Evolutionary conservation across 2,888 invertebrate species (phyloP), one percentile per base, ranked within the genome.

Genomic region (Nomada hirtipes): DNA sequence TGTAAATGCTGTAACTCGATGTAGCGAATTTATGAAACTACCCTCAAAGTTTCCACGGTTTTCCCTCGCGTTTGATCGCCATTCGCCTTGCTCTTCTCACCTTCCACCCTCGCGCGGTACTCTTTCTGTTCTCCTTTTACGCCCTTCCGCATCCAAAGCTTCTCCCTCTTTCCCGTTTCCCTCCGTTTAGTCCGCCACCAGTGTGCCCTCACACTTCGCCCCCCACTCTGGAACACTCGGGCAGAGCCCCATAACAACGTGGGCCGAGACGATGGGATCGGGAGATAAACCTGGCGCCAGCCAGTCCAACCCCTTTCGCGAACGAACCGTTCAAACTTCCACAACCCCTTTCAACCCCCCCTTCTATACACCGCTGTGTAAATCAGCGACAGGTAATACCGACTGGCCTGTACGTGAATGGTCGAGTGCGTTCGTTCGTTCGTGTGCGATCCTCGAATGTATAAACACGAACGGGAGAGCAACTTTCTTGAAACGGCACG

Each of bases 201-300:
- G 52, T 55, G 11, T 64, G 23, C 64, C 55, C 57, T 52, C 52
- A 13, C 42, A 65, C 65, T 60, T 69, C 68, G 44, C 15, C 53
- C 69, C 60, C 53, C 29, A 11, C 72, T 52, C 52, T 15, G 64
- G 26, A 47, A 47, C 79, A 47, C 61, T 44, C 55, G 53, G 61
- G 74, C 68, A 72, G 82, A 85, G 77, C 84, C 88, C 88, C 86
- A 82, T 86, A 89, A 88, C 88, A 82, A 84, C 82, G 79, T 79
- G 76, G 83, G 80, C 84, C 87, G 87, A 88, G 86, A 86, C 89
- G 89, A 91, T 89, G 86, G 89, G 86, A 88, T 87, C 79, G 88
- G 79, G 85, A 91, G 90, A 92, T 91, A 90, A 90, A 88, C 85
- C 88, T 86, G 92, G 91, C 91, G 90, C 90, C 91, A 90, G 90